A percentile compares a stretch with the other conserved stretches of the same genome.
Evolutionary conservation across 2,113 vertebrate genomes (phyloP).

Genomic region (Pituophis catenifer): DNA sequence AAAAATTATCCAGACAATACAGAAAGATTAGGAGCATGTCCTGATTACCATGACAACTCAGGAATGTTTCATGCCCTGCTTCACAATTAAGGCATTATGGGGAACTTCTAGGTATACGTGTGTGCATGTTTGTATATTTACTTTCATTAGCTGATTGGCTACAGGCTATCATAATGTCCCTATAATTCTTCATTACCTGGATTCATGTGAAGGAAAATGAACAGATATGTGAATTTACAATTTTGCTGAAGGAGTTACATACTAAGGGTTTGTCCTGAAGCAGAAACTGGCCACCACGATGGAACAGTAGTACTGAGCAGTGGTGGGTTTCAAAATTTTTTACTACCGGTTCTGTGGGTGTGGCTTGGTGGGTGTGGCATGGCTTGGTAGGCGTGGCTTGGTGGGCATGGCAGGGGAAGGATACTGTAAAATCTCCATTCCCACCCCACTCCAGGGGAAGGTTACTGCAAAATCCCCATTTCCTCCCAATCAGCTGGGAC

Average conservation of each 20-base stretch:
- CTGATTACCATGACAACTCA: not conserved
- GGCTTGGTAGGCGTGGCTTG: too few species aligned
- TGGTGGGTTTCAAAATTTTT: too few species aligned
- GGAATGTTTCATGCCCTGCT: not conserved
- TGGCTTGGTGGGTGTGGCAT: too few species aligned
- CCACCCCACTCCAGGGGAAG: too few species aligned
- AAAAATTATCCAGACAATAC: not conserved
- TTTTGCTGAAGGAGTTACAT: not conserved
- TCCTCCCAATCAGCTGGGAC: too few species aligned
- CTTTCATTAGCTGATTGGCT: not conserved
- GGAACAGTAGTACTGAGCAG: not conserved
- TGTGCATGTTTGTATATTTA: not conserved
- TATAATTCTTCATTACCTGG: not conserved
- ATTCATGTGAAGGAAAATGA: not conserved
- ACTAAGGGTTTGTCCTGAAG: not conserved
- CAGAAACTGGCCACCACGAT: not conserved
- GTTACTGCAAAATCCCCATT: too few species aligned
- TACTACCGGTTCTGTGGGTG: too few species aligned
- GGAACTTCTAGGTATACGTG: not conserved
- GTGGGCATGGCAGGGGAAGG: too few species aligned
- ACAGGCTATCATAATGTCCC: not conserved
- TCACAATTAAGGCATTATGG: not conserved
- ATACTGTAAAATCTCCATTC: too few species aligned
- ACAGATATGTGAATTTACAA: not conserved
- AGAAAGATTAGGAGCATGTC: not conserved